Base-by-base conservation (phyloP, 2,888 invertebrate species). In the Xestia ashworthii region DNA sequence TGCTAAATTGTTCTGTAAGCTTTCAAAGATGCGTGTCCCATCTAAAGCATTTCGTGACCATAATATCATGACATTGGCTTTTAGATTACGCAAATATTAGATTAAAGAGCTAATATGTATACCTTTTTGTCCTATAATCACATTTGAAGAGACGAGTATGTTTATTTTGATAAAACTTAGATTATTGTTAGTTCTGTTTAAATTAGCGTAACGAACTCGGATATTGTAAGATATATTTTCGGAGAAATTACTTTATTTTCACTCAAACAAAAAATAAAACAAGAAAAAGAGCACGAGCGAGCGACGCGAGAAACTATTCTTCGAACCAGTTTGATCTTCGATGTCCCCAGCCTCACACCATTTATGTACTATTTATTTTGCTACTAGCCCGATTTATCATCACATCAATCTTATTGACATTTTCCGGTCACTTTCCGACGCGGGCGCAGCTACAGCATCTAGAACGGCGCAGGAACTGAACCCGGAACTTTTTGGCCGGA, bases 41-140 rank as follows among this genome's bases (percentile, higher is more conserved):
- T n/a, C 14, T 55, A 80, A 71, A 78, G 53, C 60, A 46, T 53
- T 80, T 71, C 67, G 72, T 83, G 84, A 68, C 62, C 8, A 58
- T 64, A 70, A 46, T 53, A 71, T 50, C 78, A 66, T 69, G 65
- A 66, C 69, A 78, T 44, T 5, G 53, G 53, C 64, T n/a, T 22
- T 84, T 38, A 53, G n/a, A 71, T 86, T 80, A 84, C 68, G 66
- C 75, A 84, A 84, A 86, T 83, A 65, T 76, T 70, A 58, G 64
- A 58, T 58, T 62, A 50, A 44, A 58, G n/a, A 71, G 74, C 58
- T 70, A 46, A 72, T 70, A 73, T 72, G 66, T 73, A 64, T 86
- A 75, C 44, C 65, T 74, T 46, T 3, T 16, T 71, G 69, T 55
- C 14, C 38, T 8, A 44, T 50, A 41, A 66, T 38, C 25, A n/a